phyloP scores from a whole-genome alignment of 2,888 invertebrate species.

The Mimas tiliae region DNA sequence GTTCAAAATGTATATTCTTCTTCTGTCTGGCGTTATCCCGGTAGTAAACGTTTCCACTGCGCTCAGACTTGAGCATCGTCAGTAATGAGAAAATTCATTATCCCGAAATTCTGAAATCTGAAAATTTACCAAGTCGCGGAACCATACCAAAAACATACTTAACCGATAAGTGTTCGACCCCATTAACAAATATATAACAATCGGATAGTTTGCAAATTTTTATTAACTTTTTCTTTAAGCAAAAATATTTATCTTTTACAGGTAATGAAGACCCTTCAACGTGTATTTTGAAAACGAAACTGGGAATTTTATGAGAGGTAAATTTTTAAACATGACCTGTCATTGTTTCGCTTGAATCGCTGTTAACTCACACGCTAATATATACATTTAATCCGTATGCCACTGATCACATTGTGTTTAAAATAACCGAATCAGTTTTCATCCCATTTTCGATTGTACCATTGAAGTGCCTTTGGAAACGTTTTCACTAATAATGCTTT shows the following conservation, averaged over 20 bases:
- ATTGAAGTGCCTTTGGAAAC: not conserved
- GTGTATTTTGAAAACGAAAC: constrained; percentile 66
- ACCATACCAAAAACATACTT: no score
- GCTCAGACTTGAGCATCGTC: no score
- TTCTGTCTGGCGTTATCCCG: no score
- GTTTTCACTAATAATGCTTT: not conserved
- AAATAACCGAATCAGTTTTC: not conserved
- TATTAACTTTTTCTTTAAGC: constrained; percentile 27
- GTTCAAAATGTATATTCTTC: no score
- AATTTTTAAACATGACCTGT: constrained; percentile 43
- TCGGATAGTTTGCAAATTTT: not conserved
- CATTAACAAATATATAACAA: not conserved
- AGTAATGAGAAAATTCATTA: no score
- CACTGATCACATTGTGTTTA: constrained; percentile 15
- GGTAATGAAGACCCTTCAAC: constrained; percentile 71
- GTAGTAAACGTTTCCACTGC: no score
- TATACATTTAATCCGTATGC: constrained; percentile 10
- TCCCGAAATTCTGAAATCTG: no score
- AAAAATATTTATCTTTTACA: constrained; percentile 48
- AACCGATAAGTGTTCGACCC: no score
- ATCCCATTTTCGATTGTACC: constrained; percentile 7
- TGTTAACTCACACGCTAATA: constrained; percentile 38
- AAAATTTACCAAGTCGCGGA: no score
- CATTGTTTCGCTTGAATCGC: constrained; percentile 40
- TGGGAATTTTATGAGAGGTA: constrained; percentile 76